These are phyloP conservation scores for Drosophila baimaii DNA, from an alignment of 1,140 invertebrate genomes.

Conservation along the genomic window DNA sequence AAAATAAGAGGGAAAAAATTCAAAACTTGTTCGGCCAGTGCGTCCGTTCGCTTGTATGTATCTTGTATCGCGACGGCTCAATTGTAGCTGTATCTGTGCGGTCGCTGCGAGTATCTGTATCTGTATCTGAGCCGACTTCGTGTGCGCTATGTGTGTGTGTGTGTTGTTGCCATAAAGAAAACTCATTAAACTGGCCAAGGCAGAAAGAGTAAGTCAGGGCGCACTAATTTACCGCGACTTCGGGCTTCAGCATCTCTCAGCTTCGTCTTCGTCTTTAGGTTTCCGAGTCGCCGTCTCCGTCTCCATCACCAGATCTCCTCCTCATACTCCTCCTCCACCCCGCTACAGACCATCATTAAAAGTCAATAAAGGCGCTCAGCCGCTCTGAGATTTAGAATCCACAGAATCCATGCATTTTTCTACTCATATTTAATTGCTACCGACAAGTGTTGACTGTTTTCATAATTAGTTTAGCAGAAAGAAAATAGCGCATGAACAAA, in stretches of 20 bases:
- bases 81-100: conserved; percentile 26
- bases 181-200: conserved; percentile 77
- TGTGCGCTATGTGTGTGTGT: conserved; percentile 35
- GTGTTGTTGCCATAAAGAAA: conserved; percentile 74
- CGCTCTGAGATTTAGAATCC: conserved; percentile 39
- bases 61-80: conserved; percentile 49
- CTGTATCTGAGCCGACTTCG: conserved; percentile 18
- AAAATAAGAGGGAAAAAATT: conserved; percentile 42
- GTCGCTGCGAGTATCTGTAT: conserved; percentile 23
- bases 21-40: conserved; percentile 82
- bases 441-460: conserved; percentile 54
- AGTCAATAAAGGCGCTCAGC: conserved; percentile 68
- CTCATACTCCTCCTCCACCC: too few species aligned
- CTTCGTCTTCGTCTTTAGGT: not conserved
- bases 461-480: conserved; percentile 71
- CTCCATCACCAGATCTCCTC: too few species aligned
- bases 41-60: conserved; percentile 59
- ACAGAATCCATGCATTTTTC: conserved; percentile 42
- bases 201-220: conserved; percentile 42
- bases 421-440: conserved; percentile 40
- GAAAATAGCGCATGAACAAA: conserved; percentile 3
- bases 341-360: conserved; percentile 63
- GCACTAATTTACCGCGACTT: conserved; percentile 61
- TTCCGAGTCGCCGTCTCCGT: not conserved
- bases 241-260: not conserved